Conservation (phyloP, 2,113 vertebrate genomes). For the Malurus melanocephalus region DNA sequence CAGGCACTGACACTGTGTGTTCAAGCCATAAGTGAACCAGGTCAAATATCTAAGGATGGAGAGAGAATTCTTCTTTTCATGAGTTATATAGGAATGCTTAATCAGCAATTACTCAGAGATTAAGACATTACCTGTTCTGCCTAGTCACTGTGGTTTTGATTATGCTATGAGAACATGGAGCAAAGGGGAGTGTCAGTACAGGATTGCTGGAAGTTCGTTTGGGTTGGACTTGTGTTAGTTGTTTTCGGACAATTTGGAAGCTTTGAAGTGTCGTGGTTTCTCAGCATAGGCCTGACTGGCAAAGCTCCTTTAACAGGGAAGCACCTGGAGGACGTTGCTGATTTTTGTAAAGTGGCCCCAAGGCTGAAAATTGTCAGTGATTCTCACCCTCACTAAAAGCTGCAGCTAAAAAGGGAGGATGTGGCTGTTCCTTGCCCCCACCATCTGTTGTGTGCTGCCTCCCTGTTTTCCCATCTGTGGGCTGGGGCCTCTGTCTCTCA, state of each 20-base stretch:
- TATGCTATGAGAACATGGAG: neutral
- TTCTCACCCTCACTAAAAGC: neutral
- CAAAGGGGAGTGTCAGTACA: neutral
- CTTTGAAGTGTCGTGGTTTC: neutral
- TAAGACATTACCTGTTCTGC: neutral
- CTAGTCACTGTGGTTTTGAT: neutral
- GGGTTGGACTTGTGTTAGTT: neutral
- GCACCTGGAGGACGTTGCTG: neutral
- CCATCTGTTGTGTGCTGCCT: constrained; percentile 30
- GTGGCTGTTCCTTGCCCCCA: neutral
- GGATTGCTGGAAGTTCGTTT: neutral
- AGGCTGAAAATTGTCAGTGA: neutral
- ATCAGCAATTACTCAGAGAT: neutral
- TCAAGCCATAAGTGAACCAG: neutral
- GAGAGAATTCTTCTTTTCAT: neutral
- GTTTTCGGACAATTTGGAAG: neutral
- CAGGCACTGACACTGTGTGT: neutral
- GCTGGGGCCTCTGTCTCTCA: neutral
- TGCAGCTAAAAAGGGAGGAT: neutral
- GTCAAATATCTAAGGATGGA: neutral
- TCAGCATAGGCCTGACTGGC: neutral
- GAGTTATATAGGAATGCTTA: neutral
- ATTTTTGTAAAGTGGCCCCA: neutral
- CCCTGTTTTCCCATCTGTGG: constrained; percentile 29
- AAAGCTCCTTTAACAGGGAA: neutral